Evolutionary conservation across 1,140 invertebrate genomes (phyloP), one percentile per base, ranked within the genome.

Genomic region (Leguminivora glycinivorella): DNA sequence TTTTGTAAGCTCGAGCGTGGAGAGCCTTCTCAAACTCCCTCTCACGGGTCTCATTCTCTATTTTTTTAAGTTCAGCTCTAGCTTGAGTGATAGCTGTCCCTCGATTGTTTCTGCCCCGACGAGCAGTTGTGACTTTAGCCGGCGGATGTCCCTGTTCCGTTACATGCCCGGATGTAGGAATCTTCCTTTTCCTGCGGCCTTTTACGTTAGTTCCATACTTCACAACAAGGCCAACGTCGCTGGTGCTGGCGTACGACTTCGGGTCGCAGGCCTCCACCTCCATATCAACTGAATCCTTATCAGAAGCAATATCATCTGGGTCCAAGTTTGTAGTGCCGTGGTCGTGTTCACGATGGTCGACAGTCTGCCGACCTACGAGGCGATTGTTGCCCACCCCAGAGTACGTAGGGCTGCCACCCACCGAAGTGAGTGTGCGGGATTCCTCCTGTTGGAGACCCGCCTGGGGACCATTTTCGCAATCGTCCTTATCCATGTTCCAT

Each of bases 311-410:
- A n/a, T 2, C 9, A 58, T 58, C 56, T 22, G 4, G 0, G 25
- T 58, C 56, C 56, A 6, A 24, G 19, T 24, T 58, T 58, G 19
- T 10, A 24, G 4, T 58, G 56, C 56, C 56, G 4, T 10, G 25
- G 19, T 58, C 56, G 19, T 58, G 56, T 58, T 58, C 56, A 58
- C 56, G 56, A 7, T 14, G 56, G 56, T 5, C 56, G 56, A 6
- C 19, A 26, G 12, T 26, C 56, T 58, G 56, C 17, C 56, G 56
- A 22, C 19, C 56, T 26, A 58, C 56, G 56, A 58, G 25, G 56
- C 56, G 19, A 24, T 58, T 24, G 19, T 22, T 58, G 56, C 19
- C 56, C 56, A 22, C 56, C 56, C 25, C 56, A 26, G 19, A 58
- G 56, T 58, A 58, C 56, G 56, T 1, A 26, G 56, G 56, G 56